Conservation (phyloP, 1,140 invertebrate genomes). For the Octopus sinensis region DNA sequence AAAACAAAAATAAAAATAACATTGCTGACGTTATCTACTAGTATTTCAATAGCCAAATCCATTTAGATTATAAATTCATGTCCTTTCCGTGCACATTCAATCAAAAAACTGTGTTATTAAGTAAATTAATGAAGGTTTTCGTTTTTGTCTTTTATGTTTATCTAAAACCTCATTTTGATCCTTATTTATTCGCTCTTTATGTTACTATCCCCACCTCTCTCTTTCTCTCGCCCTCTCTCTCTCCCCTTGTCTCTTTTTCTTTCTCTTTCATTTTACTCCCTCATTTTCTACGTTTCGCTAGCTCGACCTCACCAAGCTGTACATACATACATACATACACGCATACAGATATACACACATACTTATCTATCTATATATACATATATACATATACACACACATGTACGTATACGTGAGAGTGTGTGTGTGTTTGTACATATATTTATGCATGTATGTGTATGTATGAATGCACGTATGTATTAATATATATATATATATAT, state of each 20-base stretch:
- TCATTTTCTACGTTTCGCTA: background rate
- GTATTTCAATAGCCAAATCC: too few species aligned
- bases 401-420: background rate
- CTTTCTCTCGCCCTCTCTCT: background rate
- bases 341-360: conserved; percentile 18
- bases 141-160: background rate
- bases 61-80: too few species aligned
- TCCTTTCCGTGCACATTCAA: too few species aligned
- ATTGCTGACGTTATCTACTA: too few species aligned
- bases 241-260: background rate
- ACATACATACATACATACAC: conserved; percentile 20
- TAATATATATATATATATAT: conserved; percentile 20
- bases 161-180: background rate
- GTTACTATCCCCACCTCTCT: background rate
- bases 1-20: too few species aligned
- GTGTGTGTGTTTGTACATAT: background rate
- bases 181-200: background rate
- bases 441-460: background rate
- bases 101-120: too few species aligned
- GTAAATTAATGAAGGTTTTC: too few species aligned
- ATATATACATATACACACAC: background rate
- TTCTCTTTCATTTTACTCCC: background rate
- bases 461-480: conserved; percentile 20
- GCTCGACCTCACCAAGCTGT: background rate
- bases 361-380: background rate